Evolutionary conservation across 2,797 vertebrate species (phyloP), one percentile per base, ranked within the genome.

Genomic region (Eleutherodactylus coqui): DNA sequence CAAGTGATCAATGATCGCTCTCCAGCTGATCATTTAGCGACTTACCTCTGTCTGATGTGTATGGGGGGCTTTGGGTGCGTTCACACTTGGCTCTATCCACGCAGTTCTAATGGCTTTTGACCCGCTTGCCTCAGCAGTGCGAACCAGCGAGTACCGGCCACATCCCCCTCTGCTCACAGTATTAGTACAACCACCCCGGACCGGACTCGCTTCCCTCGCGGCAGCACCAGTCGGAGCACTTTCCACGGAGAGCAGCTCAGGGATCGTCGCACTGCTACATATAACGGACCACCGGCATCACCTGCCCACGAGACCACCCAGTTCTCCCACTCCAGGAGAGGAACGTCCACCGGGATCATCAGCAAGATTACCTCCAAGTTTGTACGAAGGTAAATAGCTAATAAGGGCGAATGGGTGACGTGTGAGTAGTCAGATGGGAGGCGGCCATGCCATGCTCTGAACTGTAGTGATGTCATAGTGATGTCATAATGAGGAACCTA

Each of bases 301-400:
- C 98, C 98, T 0, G 97, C 97, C 2, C 98, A 99, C 0, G 98
- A 99, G 84, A 95, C 96, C 0, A 96, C 96, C 4, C 96, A 97
- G 7, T 96, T 99, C 0, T 95, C 96, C 0, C 97, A 98, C 51
- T 95, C 95, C 81, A 93, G 97, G 85, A 94, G 97, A 87, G 98
- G 98, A 19, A 98, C 97, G 0, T 98, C 98, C 53, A 98, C 98
- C 0, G 97, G 98, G 51, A 96, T 99, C 91, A 99, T 99, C 90
- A 94, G 98, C 96, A 99, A 99, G 92, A 96, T 99, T 93, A 98
- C 98, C 75, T 99, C 98, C 90, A 98, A 97, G 92, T 99, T 99
- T 82, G 97, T 96, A 7, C 98, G 98, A 94, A 99, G 98, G 98
- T 99, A 91, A 95, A 97, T 94, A 8, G 38, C 8, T 0, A 78